Percentiles rank a stretch among this genome's conserved stretches.
Evolutionary conservation across 1,140 invertebrate genomes (phyloP).

Genomic region (Trypoxylus dichotomus): DNA sequence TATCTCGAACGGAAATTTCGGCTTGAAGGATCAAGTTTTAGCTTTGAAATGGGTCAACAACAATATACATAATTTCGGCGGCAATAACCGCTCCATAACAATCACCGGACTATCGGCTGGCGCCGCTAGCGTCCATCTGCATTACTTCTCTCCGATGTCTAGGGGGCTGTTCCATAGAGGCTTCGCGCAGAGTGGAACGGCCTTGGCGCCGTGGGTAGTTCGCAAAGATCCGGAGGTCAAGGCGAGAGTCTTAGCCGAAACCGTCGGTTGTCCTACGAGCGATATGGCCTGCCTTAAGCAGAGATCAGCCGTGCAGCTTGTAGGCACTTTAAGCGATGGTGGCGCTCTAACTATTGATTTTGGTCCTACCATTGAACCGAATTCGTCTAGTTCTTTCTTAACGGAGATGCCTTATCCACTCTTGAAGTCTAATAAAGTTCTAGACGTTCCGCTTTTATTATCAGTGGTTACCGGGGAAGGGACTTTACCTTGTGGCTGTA

Average conservation of each 20-base stretch:
- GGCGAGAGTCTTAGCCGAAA: slow-evolving; percentile 63
- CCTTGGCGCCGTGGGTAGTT: slow-evolving; percentile 68
- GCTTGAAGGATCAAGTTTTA: slow-evolving; percentile 61
- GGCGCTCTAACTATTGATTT: neutral
- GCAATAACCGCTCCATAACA: slow-evolving; percentile 59
- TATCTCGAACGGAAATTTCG: slow-evolving; percentile 53
- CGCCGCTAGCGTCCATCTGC: slow-evolving; percentile 57
- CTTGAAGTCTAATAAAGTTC: neutral
- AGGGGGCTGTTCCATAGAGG: slow-evolving; percentile 65
- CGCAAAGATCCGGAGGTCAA: slow-evolving; percentile 66
- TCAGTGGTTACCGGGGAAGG: slow-evolving; percentile 28
- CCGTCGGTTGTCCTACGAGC: slow-evolving; percentile 69
- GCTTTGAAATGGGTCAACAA: slow-evolving; percentile 60
- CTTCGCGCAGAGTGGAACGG: slow-evolving; percentile 74
- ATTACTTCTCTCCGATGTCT: slow-evolving; percentile 55
- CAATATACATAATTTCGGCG: slow-evolving; percentile 61
- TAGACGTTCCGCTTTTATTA: slow-evolving; percentile 26
- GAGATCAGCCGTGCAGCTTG: slow-evolving; percentile 22
- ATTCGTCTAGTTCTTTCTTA: slow-evolving; percentile 33
- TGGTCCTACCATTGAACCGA: slow-evolving; percentile 63
- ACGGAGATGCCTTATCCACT: neutral
- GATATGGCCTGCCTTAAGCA: slow-evolving; percentile 54
- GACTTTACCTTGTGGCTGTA: neutral
- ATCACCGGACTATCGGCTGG: slow-evolving; percentile 51
- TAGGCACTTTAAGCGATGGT: slow-evolving; percentile 42